Evolutionary conservation across 2,888 invertebrate species (phyloP), one percentile per base, ranked within the genome.

Genomic region (Hoplodrina ambigua): DNA sequence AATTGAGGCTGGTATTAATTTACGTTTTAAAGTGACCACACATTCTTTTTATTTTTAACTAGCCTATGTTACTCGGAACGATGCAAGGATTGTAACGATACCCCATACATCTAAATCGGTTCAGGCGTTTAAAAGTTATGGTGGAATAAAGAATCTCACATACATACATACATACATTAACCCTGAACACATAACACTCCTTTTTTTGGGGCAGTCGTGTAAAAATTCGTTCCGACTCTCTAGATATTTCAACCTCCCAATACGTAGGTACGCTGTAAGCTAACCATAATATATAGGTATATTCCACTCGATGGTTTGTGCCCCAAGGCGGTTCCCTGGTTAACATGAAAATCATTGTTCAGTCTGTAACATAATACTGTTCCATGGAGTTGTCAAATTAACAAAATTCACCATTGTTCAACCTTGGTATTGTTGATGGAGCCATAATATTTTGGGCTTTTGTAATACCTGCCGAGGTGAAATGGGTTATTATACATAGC

Each of bases 321-420:
- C 59, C 73, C 37, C 11, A 3, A 56, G 73, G 66, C 50, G 2
- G 58, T 69, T 25, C 4, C 17, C 5, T 50, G 55, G 25, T 52
- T 56, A 15, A 65, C 19, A 52, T 52, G 59, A 46, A 52, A 55
- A 37, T 46, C 73, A 52, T 73, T 73, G 37, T 66, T 73, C 44
- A 4, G 54, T 25, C 3, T 20, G 8, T 10, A 41, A 57, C 46
- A 57, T 53, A 20, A 57, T 49, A 30, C 37, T 20, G 20, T 41
- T 49, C 20, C 13, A 64, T 50, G 58, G 55, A 17, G 59, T 59
- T 65, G 65, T 73, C 44, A 66, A 73, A 72, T 72, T 33, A 72
- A 33, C 52, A 6, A 72, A 72, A 63, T 72, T 57, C 20, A 11
- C 46, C 50, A 66, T 72, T 72, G 66, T 72, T 66, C 44, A 5